phyloP scores from a whole-genome alignment of 1,140 invertebrate species.

The Physella acuta region DNA sequence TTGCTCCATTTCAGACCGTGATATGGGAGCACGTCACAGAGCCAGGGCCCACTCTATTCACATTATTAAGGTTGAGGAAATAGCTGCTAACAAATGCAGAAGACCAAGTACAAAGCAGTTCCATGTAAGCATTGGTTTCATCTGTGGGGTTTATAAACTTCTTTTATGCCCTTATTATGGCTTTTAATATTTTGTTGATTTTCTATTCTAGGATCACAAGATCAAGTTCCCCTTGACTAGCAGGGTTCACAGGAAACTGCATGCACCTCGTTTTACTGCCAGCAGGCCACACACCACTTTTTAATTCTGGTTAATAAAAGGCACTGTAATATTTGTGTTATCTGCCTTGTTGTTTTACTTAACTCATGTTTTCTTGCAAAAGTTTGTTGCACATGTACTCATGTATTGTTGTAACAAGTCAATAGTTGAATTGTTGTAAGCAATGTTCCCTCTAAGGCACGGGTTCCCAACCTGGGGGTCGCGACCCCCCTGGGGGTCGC shows the following conservation, averaged over 20 bases:
- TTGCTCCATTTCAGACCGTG: slow-evolving; percentile 68
- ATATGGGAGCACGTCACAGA: slow-evolving; percentile 98
- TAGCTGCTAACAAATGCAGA: slow-evolving; percentile 84
- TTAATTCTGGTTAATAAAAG: slow-evolving; percentile 27
- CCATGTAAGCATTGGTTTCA: slow-evolving; percentile 68
- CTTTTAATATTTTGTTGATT: slow-evolving; percentile 8
- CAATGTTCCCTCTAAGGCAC: too few species aligned
- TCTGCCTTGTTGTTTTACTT: background rate
- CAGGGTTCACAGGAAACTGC: slow-evolving; percentile 72
- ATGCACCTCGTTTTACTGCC: slow-evolving; percentile 67
- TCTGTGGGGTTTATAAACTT: background rate
- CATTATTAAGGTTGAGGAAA: slow-evolving; percentile 94
- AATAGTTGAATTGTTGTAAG: too few species aligned
- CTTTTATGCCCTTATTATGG: background rate
- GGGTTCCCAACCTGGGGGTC: too few species aligned
- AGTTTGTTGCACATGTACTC: background rate
- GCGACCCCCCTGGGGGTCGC: too few species aligned
- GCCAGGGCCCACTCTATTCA: slow-evolving; percentile 95
- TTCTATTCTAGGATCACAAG: slow-evolving; percentile 70
- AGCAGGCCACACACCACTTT: slow-evolving; percentile 82
- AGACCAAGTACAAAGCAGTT: slow-evolving; percentile 96
- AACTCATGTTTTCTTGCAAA: background rate
- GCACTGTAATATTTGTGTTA: background rate
- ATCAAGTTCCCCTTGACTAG: slow-evolving; percentile 96
- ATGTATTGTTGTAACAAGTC: background rate